These are phyloP conservation scores for Sebastes paucispinis DNA, from an alignment of 2,797 vertebrate species.

Conservation along the genomic window DNA sequence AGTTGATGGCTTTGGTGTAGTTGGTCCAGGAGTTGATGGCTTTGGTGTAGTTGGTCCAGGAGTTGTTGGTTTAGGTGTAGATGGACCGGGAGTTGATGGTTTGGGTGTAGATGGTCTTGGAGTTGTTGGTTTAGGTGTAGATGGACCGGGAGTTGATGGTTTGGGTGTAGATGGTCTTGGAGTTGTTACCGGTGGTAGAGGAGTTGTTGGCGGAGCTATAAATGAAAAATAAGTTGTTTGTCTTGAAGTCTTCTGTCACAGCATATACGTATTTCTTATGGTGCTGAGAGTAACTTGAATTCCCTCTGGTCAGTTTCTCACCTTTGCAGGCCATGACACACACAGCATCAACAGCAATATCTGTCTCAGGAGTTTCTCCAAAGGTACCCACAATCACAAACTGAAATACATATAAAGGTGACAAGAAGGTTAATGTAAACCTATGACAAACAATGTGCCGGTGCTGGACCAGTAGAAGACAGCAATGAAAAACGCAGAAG, in stretches of 20 bases:
- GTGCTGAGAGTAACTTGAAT: not conserved
- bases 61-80: constrained; percentile 19
- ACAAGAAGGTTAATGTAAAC: not conserved
- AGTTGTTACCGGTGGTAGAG: constrained; percentile 29
- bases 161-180: not conserved
- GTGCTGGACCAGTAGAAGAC: too few species aligned
- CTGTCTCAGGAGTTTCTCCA: constrained; percentile 77
- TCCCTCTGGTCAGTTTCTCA: constrained; percentile 51
- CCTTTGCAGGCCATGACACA: constrained; percentile 79
- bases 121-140: constrained; percentile 19
- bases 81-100: constrained; percentile 10
- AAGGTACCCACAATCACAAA: constrained; percentile 83
- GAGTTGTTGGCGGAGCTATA: not conserved
- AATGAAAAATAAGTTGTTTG: not conserved
- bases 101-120: not conserved
- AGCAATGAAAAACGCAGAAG: too few species aligned
- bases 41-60: not conserved
- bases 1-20: constrained; percentile 17
- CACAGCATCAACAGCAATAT: constrained; percentile 86
- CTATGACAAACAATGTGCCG: not conserved
- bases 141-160: constrained; percentile 5
- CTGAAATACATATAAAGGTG: constrained; percentile 62
- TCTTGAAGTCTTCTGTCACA: not conserved
- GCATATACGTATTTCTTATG: accelerated
- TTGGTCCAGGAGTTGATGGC: not conserved